Conservation (phyloP, 2,888 invertebrate species). For the Lampropteryx suffumata region DNA sequence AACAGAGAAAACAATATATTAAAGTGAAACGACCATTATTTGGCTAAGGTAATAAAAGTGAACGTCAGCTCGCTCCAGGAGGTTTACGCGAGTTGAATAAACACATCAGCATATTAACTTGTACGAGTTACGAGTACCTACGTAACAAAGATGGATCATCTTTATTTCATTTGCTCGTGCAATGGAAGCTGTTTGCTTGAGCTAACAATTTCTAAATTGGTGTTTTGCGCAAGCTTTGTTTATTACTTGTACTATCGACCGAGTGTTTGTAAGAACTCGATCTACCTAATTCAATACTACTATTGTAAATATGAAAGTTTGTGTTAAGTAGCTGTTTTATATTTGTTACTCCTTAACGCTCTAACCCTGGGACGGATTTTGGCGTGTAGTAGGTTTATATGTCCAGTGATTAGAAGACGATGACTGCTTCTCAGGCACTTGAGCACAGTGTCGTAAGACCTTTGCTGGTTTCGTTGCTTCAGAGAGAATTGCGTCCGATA, state of each 20-base stretch:
- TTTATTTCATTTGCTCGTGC: slow-evolving; percentile 7
- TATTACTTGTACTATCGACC: too few species aligned
- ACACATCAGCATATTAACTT: slow-evolving; percentile 7
- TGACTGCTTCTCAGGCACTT: too few species aligned
- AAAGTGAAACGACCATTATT: slow-evolving; percentile 13
- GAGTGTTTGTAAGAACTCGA: too few species aligned
- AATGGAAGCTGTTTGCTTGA: slow-evolving; percentile 7
- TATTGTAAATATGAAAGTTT: too few species aligned
- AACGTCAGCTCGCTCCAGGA: slow-evolving; percentile 3
- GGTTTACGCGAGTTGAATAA: slow-evolving; percentile 6
- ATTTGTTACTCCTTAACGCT: too few species aligned
- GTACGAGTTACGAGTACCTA: too few species aligned
- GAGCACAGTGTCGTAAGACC: too few species aligned
- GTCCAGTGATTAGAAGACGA: too few species aligned
- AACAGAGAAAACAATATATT: slow-evolving; percentile 1
- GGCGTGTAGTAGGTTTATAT: too few species aligned
- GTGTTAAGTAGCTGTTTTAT: too few species aligned
- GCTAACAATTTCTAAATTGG: slow-evolving; percentile 1
- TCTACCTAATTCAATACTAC: too few species aligned
- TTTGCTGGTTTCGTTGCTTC: neutral
- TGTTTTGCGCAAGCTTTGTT: slow-evolving; percentile 13
- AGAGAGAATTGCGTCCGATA: slow-evolving; percentile 6
- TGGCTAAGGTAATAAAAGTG: slow-evolving; percentile 18
- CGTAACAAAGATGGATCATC: slow-evolving; percentile 10
- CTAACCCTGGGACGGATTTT: too few species aligned